Conservation (phyloP, 1,140 invertebrate genomes). For the Pachypsylla venusta region DNA sequence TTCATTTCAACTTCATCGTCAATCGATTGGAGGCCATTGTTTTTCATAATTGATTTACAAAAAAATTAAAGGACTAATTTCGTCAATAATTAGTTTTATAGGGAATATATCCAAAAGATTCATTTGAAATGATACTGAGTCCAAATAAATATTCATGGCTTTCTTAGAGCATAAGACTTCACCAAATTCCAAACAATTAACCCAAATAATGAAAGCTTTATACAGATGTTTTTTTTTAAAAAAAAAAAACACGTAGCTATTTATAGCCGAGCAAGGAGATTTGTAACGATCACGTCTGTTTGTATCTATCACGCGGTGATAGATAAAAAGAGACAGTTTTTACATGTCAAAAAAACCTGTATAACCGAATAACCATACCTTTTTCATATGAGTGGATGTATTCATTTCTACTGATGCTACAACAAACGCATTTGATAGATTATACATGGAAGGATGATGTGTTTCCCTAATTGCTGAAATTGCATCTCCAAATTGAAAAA, state of each 20-base stretch:
- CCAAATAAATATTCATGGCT: too few relatives aligned
- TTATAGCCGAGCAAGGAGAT: not conserved
- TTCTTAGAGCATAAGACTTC: too few relatives aligned
- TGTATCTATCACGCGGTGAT: not conserved
- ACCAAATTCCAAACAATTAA: too few relatives aligned
- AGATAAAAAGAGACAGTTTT: not conserved
- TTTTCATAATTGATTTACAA: too few relatives aligned
- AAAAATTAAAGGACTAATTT: not conserved
- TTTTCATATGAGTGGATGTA: constrained; percentile 41
- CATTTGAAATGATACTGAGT: too few relatives aligned
- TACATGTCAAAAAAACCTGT: not conserved
- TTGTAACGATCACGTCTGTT: not conserved
- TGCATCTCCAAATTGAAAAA: constrained; percentile 54
- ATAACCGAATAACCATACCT: not conserved
- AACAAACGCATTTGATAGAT: constrained; percentile 46
- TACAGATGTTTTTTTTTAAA: not conserved
- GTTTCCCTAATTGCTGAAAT: constrained; percentile 53
- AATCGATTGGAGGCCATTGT: too few relatives aligned
- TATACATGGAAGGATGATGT: constrained; percentile 58
- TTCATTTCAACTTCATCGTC: not conserved
- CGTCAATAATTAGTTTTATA: not conserved
- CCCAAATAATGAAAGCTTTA: not conserved
- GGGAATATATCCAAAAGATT: too few relatives aligned
- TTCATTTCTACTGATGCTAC: constrained; percentile 52
- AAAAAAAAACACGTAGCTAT: not conserved